A percentile compares a stretch with the other conserved stretches of the same genome.
Evolutionary conservation across 2,113 vertebrate genomes (phyloP).

Genomic region (Apistogramma diplotaenia): DNA sequence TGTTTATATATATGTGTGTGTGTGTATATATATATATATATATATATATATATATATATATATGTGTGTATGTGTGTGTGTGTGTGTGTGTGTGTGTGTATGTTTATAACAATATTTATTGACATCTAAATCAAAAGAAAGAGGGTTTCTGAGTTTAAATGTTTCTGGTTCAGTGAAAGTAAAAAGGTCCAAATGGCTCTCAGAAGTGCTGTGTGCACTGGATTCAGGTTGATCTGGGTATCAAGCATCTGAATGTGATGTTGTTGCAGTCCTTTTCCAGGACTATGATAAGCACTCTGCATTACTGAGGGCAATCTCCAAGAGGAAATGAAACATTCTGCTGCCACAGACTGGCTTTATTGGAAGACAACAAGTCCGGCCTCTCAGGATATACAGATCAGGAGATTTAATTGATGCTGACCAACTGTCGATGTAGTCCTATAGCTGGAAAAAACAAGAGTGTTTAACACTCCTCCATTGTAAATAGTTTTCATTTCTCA

Average conservation of each 20-base stretch:
- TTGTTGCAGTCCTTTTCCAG: constrained; percentile 57
- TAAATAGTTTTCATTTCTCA: constrained; percentile 66
- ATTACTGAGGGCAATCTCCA: constrained; percentile 72
- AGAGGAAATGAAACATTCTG: constrained; percentile 77
- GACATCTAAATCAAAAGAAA: background rate
- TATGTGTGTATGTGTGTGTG: too few species aligned
- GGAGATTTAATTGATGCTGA: constrained; percentile 74
- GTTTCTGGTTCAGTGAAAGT: constrained; percentile 8
- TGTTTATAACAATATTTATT: too few species aligned
- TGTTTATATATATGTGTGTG: too few species aligned
- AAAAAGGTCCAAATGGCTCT: constrained; percentile 33
- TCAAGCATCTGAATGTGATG: constrained; percentile 61
- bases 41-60: too few species aligned
- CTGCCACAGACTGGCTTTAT: constrained; percentile 69
- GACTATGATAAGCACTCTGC: constrained; percentile 67
- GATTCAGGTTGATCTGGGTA: constrained; percentile 68
- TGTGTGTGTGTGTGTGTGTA: too few species aligned
- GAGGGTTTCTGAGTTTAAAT: background rate
- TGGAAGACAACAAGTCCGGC: constrained; percentile 71
- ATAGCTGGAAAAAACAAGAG: constrained; percentile 59
- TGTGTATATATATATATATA: too few species aligned
- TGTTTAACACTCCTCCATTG: constrained; percentile 64
- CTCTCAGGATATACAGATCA: constrained; percentile 69
- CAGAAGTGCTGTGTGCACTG: constrained; percentile 29
- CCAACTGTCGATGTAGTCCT: constrained; percentile 61